phyloP scores from a whole-genome alignment of 2,888 invertebrate genomes.

The Acheta domesticus region DNA sequence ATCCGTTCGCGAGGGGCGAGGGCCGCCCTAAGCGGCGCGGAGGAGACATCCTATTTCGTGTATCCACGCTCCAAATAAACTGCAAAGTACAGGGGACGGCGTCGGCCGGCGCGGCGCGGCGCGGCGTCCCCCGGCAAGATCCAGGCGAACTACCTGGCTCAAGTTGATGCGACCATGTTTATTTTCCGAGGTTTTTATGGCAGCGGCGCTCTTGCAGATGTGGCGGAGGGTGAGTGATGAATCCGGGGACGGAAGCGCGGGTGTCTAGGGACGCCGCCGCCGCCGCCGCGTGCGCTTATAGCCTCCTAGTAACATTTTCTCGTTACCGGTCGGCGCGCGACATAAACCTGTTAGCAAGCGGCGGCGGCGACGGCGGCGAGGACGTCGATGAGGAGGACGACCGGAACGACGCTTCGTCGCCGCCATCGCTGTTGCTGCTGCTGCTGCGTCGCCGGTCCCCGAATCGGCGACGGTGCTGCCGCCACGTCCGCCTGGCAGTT shows the following conservation, averaged over 20 bases:
- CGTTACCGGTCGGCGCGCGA: background rate
- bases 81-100: background rate
- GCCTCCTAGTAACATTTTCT: background rate
- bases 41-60: too few relatives aligned
- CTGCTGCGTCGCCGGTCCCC: background rate
- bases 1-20: too few relatives aligned
- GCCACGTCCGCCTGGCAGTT: background rate
- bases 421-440: too few relatives aligned
- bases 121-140: background rate
- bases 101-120: too few relatives aligned
- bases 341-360: conserved; percentile 7
- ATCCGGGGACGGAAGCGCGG: background rate
- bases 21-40: too few relatives aligned
- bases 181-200: background rate
- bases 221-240: background rate
- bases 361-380: background rate
- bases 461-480: background rate
- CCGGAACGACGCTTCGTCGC: background rate
- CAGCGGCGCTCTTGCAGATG: background rate
- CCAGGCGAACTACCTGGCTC: background rate
- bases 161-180: background rate
- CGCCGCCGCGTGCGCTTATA: background rate
- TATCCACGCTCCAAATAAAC: background rate
- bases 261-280: background rate
- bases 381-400: background rate